phyloP scores from a whole-genome alignment of 2,797 vertebrate species.

The Rhynchonycteris naso region DNA sequence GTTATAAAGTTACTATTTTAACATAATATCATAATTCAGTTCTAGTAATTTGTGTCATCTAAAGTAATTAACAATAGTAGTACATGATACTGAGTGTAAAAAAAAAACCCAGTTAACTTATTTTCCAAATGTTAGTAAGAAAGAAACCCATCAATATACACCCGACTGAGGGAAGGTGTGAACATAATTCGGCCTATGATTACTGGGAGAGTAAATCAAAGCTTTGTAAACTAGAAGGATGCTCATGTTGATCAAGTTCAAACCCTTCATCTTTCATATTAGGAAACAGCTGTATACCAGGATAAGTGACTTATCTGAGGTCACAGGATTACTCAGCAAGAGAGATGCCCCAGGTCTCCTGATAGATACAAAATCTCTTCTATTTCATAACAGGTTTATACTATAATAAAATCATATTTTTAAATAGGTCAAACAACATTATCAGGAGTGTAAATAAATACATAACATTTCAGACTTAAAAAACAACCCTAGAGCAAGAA shows the following conservation, averaged over 20 bases:
- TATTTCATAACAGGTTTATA: conserved; percentile 26
- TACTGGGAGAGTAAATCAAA: not conserved
- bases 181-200: not conserved
- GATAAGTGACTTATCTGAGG: not conserved
- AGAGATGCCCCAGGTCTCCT: not conserved
- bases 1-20: conserved; percentile 41
- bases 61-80: conserved; percentile 43
- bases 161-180: not conserved
- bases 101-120: not conserved
- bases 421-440: conserved; percentile 18
- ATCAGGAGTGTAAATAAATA: conserved; percentile 49
- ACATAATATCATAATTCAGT: not conserved
- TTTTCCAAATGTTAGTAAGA: conserved; percentile 29
- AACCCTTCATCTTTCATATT: not conserved
- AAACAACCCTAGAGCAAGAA: not conserved
- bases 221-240: conserved; percentile 7
- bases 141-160: not conserved
- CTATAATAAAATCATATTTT: not conserved
- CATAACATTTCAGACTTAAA: conserved; percentile 43
- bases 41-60: conserved; percentile 15
- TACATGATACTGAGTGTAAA: conserved; percentile 39
- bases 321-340: not conserved
- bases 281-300: not conserved
- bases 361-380: not conserved
- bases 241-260: not conserved